Conservation (phyloP, 2,113 vertebrate genomes). For the Pachycephala philippinensis region DNA sequence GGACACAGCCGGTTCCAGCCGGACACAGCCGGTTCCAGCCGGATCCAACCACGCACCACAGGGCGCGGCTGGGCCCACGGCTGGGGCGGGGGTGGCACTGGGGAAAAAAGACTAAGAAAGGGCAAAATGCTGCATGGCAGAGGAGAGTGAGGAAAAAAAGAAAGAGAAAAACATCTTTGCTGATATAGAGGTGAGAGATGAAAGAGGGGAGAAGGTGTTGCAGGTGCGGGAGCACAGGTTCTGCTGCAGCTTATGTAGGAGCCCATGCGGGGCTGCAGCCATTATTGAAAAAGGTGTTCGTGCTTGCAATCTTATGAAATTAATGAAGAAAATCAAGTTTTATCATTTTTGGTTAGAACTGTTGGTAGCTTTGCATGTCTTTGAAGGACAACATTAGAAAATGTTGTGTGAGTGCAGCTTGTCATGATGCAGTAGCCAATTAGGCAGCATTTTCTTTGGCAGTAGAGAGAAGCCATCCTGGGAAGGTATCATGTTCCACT, state of each 20-base stretch:
- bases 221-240: neutral
- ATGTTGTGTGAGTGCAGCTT: neutral
- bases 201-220: neutral
- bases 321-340: neutral
- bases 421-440: neutral
- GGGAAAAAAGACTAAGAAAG: neutral
- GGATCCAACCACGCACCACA: fast-evolving
- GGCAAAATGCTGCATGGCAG: neutral
- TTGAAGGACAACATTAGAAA: neutral
- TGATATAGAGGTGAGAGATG: neutral
- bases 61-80: fast-evolving
- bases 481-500: neutral
- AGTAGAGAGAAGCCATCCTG: neutral
- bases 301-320: neutral
- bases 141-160: neutral
- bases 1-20: fast-evolving
- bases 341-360: neutral
- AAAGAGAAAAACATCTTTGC: neutral
- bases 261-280: fast-evolving
- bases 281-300: neutral
- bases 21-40: fast-evolving
- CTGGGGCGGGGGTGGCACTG: fast-evolving
- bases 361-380: neutral
- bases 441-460: neutral
- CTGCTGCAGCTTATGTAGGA: neutral